These are phyloP conservation scores for Lanius collurio DNA, from an alignment of 2,113 vertebrate species.

Conservation along the genomic window DNA sequence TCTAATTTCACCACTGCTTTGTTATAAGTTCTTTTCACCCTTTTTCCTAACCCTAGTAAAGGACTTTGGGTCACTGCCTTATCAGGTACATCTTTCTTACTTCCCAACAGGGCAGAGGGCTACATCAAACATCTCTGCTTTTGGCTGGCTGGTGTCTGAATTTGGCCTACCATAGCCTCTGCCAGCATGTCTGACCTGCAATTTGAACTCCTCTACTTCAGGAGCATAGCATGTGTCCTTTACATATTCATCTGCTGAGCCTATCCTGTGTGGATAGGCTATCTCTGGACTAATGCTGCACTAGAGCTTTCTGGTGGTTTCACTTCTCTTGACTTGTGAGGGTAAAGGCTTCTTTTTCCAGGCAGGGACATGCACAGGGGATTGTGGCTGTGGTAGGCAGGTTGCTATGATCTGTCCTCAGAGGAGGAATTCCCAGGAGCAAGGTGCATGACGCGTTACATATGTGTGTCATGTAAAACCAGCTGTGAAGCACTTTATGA, in stretches of 20 bases:
- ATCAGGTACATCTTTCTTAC: not conserved
- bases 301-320: not conserved
- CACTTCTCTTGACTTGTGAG: not conserved
- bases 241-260: not conserved
- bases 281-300: not conserved
- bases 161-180: not conserved
- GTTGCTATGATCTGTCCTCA: not conserved
- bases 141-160: not conserved
- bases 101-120: not conserved
- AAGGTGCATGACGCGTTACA: not conserved
- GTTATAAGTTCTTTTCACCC: not conserved
- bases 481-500: not conserved
- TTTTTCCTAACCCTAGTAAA: not conserved
- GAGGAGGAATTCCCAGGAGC: not conserved
- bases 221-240: not conserved
- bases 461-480: not conserved
- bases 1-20: not conserved
- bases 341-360: not conserved
- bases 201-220: not conserved
- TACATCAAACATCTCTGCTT: not conserved
- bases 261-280: not conserved
- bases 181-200: not conserved
- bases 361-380: not conserved
- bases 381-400: fast-evolving
- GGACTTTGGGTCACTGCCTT: not conserved